Base-by-base conservation (phyloP, 2,113 vertebrate genomes). In the Ceratotherium simum region DNA sequence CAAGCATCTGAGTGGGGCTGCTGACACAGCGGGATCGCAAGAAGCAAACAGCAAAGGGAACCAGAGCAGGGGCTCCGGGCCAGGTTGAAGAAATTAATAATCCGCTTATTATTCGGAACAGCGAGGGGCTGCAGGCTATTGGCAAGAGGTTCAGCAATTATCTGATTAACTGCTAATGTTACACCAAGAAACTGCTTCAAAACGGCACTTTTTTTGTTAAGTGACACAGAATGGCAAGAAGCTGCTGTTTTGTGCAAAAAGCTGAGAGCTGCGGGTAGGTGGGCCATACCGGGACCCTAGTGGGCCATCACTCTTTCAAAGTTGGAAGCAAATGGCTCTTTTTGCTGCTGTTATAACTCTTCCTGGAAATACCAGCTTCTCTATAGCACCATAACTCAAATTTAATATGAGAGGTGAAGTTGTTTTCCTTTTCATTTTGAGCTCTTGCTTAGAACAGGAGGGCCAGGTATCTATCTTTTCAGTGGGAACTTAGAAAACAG, bases 121-220 rank as follows among this genome's bases (percentile, higher is more conserved):
- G 91, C 46, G 11, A 94, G 96, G 75, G 84, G 46, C 94, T 96
- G 87, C 56, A 96, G 92, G 97, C 65, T 92, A 60, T 79, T 97
- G 82, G 96, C 82, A 98, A 97, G 93, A 97, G 58, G 56, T 91
- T 95, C 95, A 93, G 92, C 95, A 98, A 98, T 97, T 98, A 98
- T 97, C 95, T 97, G 95, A 97, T 98, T 98, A 97, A 98, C 96
- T 97, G 95, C 88, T 97, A 98, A 97, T 95, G 76, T 94, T 96
- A 75, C 13, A 93, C 54, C 73, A 88, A 78, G 87, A 96, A 95
- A 95, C 65, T 54, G 97, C 97, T 4, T 23, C 80, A 80, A 95
- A 48, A 65, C 51, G 58, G 56, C 7, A 56, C 56, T 95, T 97
- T 97, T 97, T 39, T 46, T 95, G 85, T 95, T 93, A 97, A 95